Base-by-base conservation (phyloP, 2,113 vertebrate species). In the Pterocles orientalis region DNA sequence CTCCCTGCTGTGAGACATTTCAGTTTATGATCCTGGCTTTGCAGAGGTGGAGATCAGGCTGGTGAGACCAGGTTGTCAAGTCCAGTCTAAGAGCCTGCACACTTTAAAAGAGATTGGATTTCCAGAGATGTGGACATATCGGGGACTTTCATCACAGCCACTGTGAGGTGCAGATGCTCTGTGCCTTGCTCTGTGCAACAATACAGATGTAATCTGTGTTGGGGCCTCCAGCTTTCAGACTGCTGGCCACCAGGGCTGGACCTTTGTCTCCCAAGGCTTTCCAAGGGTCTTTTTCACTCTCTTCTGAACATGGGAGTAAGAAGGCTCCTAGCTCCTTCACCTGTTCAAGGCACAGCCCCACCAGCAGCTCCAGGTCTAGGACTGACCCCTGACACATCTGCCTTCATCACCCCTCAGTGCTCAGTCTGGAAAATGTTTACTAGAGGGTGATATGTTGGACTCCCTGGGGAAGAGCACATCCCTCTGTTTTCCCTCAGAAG, bases 391-490 rank as follows among this genome's bases (percentile, higher is more conserved):
- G 1, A 34, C 36, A 70, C 20, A 7, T 47, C 43, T 34, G 41
- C 65, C n/a, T 82, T 73, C 3, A 2, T 14, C 0, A 0, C 6
- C 43, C 12, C 11, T 50, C 1, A 1, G 31, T 33, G 41, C 13
- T 17, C 12, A 31, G 65, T 47, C 31, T 75, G 56, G 61, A 78
- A 85, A 64, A 68, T 0, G 3, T 16, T 51, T 82, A 48, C 75
- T 4, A 13, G 31, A 51, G n/a, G 20, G 7, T 0, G 2, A 4
- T 34, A 11, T 17, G 19, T 71, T 43, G 20, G 26, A 33, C 4
- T 65, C 18, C 53, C 33, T 39, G 34, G 34, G 15, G 10, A 72
- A 82, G 39, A 36, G 39, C 14, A 18, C 0, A 1, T 71, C 23
- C 20, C 58, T 62, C n/a, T 2, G 1, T 33, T 80, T 72, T 14